A percentile compares a stretch with the other conserved stretches of the same genome.
Conservation (phyloP, 2,113 vertebrate genomes). For the Urocitellus parryii region DNA sequence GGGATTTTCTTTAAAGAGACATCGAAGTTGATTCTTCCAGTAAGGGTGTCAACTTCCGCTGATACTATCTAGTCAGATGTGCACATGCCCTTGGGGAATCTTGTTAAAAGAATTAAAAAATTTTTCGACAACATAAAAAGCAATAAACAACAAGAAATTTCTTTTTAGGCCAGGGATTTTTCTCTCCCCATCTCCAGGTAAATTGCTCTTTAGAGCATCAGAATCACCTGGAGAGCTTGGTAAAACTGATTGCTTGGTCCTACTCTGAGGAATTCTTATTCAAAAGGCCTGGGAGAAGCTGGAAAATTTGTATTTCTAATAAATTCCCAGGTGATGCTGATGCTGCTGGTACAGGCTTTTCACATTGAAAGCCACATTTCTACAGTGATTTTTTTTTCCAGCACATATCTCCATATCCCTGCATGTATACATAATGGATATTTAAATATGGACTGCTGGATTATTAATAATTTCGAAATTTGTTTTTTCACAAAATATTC, state of each 20-base stretch:
- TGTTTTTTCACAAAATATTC: conserved; percentile 34
- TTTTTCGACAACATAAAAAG: not conserved
- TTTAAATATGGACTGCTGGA: not conserved
- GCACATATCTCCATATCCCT: not conserved
- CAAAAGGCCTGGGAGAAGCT: not conserved
- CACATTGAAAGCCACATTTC: conserved; percentile 1
- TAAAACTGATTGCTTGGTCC: not conserved
- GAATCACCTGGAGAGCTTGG: not conserved
- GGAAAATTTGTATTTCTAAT: not conserved
- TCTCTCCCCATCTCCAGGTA: not conserved
- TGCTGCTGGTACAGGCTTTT: not conserved
- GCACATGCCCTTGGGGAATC: not conserved
- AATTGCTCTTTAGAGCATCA: not conserved
- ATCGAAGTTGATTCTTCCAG: not conserved
- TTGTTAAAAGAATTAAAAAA: not conserved
- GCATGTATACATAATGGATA: not conserved
- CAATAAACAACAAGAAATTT: not conserved
- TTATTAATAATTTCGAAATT: conserved; percentile 34
- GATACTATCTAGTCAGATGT: not conserved
- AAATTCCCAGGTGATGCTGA: not conserved
- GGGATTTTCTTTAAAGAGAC: not conserved
- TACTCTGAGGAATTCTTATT: not conserved
- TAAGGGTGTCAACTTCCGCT: not conserved
- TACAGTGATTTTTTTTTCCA: not conserved
- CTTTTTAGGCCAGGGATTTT: not conserved